phyloP scores from a whole-genome alignment of 2,888 invertebrate species.

The Lingula anatina region DNA sequence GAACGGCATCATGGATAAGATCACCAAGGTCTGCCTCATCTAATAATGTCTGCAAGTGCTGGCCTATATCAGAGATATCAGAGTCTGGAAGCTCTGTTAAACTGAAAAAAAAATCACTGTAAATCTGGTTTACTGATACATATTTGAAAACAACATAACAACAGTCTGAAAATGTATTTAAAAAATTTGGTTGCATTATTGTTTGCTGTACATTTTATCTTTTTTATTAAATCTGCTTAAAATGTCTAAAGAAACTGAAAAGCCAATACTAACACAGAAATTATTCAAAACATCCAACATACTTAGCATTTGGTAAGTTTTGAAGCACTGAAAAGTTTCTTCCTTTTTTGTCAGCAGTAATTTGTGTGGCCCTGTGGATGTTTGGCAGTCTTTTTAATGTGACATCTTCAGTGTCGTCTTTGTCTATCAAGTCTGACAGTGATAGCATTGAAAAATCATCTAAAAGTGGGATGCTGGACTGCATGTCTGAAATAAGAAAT shows the following conservation, averaged over 20 bases:
- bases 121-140: background rate
- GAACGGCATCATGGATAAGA: background rate
- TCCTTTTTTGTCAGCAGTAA: slow-evolving; percentile 70
- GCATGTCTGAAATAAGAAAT: too few relatives aligned
- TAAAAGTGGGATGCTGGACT: too few relatives aligned
- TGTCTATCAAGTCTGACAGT: slow-evolving; percentile 57
- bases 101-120: slow-evolving; percentile 18
- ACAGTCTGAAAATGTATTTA: too few relatives aligned
- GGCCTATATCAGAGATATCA: background rate
- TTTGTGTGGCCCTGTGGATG: slow-evolving; percentile 66
- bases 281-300: slow-evolving; percentile 9
- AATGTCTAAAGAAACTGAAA: too few relatives aligned
- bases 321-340: slow-evolving; percentile 73
- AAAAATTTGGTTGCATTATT: too few relatives aligned
- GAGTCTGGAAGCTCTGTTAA: slow-evolving; percentile 51
- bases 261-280: too few relatives aligned
- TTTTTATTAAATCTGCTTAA: too few relatives aligned
- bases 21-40: background rate
- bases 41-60: background rate
- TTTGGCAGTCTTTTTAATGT: slow-evolving; percentile 64
- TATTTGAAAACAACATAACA: background rate
- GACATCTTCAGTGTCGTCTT: slow-evolving; percentile 65
- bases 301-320: slow-evolving; percentile 54
- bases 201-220: too few relatives aligned
- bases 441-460: slow-evolving; percentile 26